Conservation (phyloP, 2,888 invertebrate genomes). For the Agrochola litura region DNA sequence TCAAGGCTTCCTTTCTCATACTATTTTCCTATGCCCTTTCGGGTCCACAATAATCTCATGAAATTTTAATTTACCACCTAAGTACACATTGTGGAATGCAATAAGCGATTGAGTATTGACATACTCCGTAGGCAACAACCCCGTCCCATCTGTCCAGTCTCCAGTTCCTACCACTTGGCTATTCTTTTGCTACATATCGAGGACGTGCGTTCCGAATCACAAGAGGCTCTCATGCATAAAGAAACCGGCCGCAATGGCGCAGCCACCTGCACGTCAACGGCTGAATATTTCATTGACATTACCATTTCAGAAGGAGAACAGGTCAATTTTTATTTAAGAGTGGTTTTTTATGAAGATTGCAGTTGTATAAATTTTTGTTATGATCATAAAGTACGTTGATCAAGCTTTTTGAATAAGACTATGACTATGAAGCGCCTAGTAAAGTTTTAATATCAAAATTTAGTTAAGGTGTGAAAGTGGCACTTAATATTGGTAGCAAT, state of each 20-base stretch:
- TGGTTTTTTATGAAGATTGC: conserved; percentile 20
- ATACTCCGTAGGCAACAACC: background rate
- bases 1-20: background rate
- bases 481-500: background rate
- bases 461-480: background rate
- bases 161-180: conserved; percentile 36
- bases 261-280: conserved; percentile 84
- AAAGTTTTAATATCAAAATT: background rate
- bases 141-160: conserved; percentile 6
- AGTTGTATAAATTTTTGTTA: background rate
- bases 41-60: too few species aligned
- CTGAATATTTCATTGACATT: conserved; percentile 84
- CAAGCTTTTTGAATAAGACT: background rate
- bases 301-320: conserved; percentile 70
- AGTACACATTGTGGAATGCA: background rate
- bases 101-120: background rate
- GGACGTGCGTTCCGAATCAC: conserved; percentile 84
- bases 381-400: too few species aligned
- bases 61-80: background rate
- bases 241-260: conserved; percentile 80
- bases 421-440: background rate
- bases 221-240: conserved; percentile 88
- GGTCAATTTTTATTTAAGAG: conserved; percentile 56
- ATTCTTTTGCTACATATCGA: conserved; percentile 78
- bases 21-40: background rate